These are phyloP conservation scores for Pterocles burchelli DNA, from an alignment of 2,113 vertebrate genomes.

Conservation along the genomic window DNA sequence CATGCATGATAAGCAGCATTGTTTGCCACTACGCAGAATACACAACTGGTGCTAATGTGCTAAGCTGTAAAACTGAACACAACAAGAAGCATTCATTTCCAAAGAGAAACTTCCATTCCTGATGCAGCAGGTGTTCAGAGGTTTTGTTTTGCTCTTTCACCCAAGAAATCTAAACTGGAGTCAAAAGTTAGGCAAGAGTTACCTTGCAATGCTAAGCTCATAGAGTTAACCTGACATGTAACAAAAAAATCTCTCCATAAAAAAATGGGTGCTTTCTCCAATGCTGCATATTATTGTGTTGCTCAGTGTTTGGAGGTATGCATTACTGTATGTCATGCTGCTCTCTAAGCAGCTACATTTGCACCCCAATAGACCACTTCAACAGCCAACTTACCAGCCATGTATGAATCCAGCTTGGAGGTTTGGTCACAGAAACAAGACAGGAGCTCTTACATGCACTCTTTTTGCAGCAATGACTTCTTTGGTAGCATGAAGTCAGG, in stretches of 20 bases:
- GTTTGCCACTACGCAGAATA: not conserved
- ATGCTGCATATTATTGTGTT: not conserved
- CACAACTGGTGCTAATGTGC: not conserved
- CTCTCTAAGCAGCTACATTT: not conserved
- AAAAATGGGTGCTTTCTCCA: not conserved
- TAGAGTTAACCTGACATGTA: not conserved
- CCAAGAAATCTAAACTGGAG: not conserved
- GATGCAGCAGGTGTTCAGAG: not conserved
- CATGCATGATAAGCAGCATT: not conserved
- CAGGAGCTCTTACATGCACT: not conserved
- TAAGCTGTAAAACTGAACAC: not conserved
- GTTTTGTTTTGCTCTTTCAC: not conserved
- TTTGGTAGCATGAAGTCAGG: not conserved
- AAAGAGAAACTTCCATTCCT: not conserved
- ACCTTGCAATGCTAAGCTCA: not conserved
- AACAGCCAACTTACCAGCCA: not conserved
- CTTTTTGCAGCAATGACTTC: not conserved
- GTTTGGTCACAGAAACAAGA: not conserved
- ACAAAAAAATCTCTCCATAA: not conserved
- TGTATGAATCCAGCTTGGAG: not conserved
- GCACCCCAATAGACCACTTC: not conserved
- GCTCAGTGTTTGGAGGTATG: not conserved
- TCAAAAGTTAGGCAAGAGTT: not conserved
- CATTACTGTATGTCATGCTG: rapidly evolving
- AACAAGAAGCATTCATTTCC: not conserved